These are phyloP conservation scores for Vanessa tameamea DNA, from an alignment of 1,140 invertebrate species.

Conservation along the genomic window DNA sequence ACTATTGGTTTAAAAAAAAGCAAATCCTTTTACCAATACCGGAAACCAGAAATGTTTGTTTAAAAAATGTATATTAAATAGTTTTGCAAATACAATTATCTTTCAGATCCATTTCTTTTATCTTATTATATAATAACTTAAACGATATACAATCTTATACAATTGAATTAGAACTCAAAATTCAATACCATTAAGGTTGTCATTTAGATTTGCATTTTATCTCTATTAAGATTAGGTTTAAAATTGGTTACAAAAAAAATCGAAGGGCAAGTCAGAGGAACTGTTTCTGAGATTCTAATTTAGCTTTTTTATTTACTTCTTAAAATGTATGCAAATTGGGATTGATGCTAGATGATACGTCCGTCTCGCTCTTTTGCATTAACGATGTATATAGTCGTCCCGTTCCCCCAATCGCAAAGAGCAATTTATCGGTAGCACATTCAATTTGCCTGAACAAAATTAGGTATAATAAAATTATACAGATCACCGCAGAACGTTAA, in stretches of 20 bases:
- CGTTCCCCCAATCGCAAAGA: constrained; percentile 41
- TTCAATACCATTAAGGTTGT: not conserved
- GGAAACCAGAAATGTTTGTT: not conserved
- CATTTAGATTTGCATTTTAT: constrained; percentile 49
- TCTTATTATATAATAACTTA: constrained; percentile 15
- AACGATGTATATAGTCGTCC: constrained; percentile 35
- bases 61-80: constrained; percentile 25
- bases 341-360: constrained; percentile 59
- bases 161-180: not conserved
- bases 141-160: not conserved
- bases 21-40: not conserved
- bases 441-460: constrained; percentile 61
- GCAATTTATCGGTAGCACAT: constrained; percentile 59
- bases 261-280: not conserved
- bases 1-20: too few relatives aligned
- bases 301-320: constrained; percentile 65
- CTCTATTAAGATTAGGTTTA: constrained; percentile 31
- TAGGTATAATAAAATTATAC: constrained; percentile 73
- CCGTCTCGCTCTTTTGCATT: constrained; percentile 41
- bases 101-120: constrained; percentile 11
- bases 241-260: constrained; percentile 35
- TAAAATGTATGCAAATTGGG: constrained; percentile 62
- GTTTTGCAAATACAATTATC: constrained; percentile 29
- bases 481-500: constrained; percentile 46
- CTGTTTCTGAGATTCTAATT: constrained; percentile 44